Base-by-base conservation (phyloP, 1,140 invertebrate genomes). In the Leptopilina boulardi region DNA sequence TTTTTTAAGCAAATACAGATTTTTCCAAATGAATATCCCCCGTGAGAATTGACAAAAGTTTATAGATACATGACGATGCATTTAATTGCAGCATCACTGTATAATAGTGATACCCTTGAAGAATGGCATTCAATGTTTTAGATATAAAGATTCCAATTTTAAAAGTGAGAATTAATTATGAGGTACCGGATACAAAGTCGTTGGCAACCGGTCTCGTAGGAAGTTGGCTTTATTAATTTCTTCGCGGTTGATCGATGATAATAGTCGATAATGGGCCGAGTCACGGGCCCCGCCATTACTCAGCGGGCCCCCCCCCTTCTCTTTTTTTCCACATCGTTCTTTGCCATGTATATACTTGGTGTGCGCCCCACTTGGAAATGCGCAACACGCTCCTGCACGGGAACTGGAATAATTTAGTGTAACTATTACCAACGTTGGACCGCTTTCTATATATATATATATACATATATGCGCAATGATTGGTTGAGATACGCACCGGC, bases 221-320 rank as follows among this genome's bases (percentile, higher is more conserved):
- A 80, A 82, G 76, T 77, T 71, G 74, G 70, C 75, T 80, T 82
- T 79, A 79, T 83, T 83, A 82, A 80, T 79, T 80, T 80, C 80
- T 71, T 74, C 75, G 66, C 54, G 77, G 19, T 76, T 82, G 78
- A 83, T 80, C 72, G 80, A 82, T 83, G 78, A 75, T 80, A 80
- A 83, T 80, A 70, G 47, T 75, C 75, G 76, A 77, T 82, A 79
- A 80, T 80, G 77, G 77, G 74, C 77, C 80, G 70, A 78, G 76
- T 76, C 80, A 44, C 78, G 41, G 70, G 78, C 47, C 78, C 59
- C 44, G 73, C 70, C 80, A 78, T 78, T 78, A 80, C 70, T 82
- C 80, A 81, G 18, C 70, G 34, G 47, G 47, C 21, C 21, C 54
- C 51, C 47, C 47, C 47, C 4, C 18, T n/a, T n/a, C n/a, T n/a